Base-by-base conservation (phyloP, 2,797 vertebrate species). In the Mastacembelus armatus region DNA sequence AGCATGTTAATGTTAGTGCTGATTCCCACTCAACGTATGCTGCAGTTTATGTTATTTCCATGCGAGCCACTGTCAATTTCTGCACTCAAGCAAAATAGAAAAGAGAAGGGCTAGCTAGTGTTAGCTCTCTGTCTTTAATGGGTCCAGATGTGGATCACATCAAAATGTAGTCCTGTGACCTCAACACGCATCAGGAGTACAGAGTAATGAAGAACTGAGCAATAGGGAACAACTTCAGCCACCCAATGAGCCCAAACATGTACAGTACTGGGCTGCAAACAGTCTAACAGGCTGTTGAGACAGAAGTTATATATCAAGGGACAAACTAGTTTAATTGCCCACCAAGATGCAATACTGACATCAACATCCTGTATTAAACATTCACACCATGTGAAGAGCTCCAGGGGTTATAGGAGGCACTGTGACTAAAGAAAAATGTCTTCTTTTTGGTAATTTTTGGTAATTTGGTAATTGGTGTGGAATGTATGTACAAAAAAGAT, bases 111-210 rank as follows among this genome's bases (percentile, higher is more conserved):
- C n/a, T n/a, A n/a, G n/a, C n/a, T n/a, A n/a, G n/a, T n/a, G n/a
- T n/a, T n/a, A n/a, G n/a, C n/a, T n/a, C n/a, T n/a, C n/a, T n/a
- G 19, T 9, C 7, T 10, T 52, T 32, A 16, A 19, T 36, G 52
- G 2, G 22, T 22, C 62, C 48, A 61, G 49, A 66, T 67, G 43
- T 67, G 15, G 45, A 8, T 30, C 21, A 42, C n/a, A 62, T 40
- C 12, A 30, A 7, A 29, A 14, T 3, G 4, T 27, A 24, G 9
- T n/a, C 10, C 15, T n/a, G 5, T 24, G 21, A 57, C 30, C 38
- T 19, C 26, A 26, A 33, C 32, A 11, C 26, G 15, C 44, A 19
- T 11, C 6, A 16, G 35, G 7, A 15, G 15, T 36, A 35, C 36
- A 10, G 2, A 9, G 38, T n/a, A n/a, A n/a, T n/a, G n/a, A n/a